A percentile compares a stretch with the other conserved stretches of the same genome.
These are phyloP conservation scores for Salvelinus sp. DNA, from an alignment of 2,113 vertebrate species.

Conservation along the genomic window DNA sequence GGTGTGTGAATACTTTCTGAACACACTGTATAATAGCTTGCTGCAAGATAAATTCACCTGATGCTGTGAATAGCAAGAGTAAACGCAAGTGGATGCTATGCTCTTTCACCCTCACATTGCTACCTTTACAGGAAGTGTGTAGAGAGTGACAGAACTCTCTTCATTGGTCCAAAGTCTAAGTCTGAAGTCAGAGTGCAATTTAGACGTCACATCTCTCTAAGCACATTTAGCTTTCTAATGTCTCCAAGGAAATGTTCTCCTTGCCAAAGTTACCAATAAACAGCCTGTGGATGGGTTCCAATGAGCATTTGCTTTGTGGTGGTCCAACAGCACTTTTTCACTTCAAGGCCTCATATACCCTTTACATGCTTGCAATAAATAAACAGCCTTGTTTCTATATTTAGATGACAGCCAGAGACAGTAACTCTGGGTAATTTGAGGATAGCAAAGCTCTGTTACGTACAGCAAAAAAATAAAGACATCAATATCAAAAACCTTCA, in stretches of 20 bases:
- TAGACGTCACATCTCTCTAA: conserved; percentile 24
- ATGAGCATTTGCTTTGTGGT: conserved; percentile 27
- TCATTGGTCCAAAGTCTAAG: neutral
- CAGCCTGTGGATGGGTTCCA: conserved; percentile 12
- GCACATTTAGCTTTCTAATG: conserved; percentile 20
- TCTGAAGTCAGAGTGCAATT: conserved; percentile 3
- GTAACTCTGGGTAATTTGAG: conserved; percentile 5
- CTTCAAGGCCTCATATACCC: conserved; percentile 29
- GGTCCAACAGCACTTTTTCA: conserved; percentile 37
- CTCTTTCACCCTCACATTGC: neutral
- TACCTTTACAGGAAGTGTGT: neutral
- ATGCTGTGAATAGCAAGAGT: neutral
- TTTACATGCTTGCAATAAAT: conserved; percentile 58
- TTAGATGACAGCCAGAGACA: conserved; percentile 1
- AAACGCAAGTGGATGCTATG: neutral
- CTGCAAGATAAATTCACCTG: neutral
- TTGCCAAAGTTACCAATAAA: conserved; percentile 22
- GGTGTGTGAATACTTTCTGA: no score
- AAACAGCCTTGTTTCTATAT: conserved; percentile 64
- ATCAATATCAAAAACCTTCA: neutral
- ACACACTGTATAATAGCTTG: neutral
- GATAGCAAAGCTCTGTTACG: conserved; percentile 4
- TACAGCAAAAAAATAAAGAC: neutral
- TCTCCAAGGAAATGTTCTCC: conserved; percentile 17
- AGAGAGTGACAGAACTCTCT: neutral